Base-by-base conservation (phyloP, 2,797 vertebrate species). In the Enteromius radiatus region DNA sequence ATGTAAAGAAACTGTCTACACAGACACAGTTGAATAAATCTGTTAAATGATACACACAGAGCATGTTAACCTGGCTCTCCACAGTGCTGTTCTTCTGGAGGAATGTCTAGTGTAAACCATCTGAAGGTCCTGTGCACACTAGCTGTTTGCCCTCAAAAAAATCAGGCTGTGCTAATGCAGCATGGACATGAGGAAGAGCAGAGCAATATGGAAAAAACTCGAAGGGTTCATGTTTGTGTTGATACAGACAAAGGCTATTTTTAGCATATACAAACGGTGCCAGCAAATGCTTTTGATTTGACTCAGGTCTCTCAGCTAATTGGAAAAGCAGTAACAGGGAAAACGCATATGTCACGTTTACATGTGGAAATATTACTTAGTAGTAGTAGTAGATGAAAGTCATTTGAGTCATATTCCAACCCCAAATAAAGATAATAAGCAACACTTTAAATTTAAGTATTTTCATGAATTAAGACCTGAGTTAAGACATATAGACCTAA, bases 91-190 rank as follows among this genome's bases (percentile, higher is more conserved):
- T 56, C 31, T 68, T 38, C 26, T 76, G 68, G 52, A 74, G 71
- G 84, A 89, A 89, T 86, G 79, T 80, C 52, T 75, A 82, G 63
- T 36, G 73, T 84, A 89, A 87, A 86, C 85, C 74, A 70, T 65
- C 71, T 59, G 76, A 81, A 83, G 83, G 56, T 31, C 52, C 65
- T 61, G 63, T 31, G 38, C 73, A 49, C 47, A 9, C 41, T 52
- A 64, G 31, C 38, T 47, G 28, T 38, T 54, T 49, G 49, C 49
- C 71, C 71, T 36, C 31, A 23, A 21, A 74, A 23, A 6, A 56
- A 23, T 63, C 10, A 1, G 21, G 43, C 56, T 76, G 56, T 47
- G 28, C 64, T 49, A 45, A 70, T 49, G 17, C 38, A 49, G 69
- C 41, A 61, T 5, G 23, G 31, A 15, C 8, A 67, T 36, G 76